Conservation (phyloP, 2,113 vertebrate genomes). For the Chaetodon trifascialis region DNA sequence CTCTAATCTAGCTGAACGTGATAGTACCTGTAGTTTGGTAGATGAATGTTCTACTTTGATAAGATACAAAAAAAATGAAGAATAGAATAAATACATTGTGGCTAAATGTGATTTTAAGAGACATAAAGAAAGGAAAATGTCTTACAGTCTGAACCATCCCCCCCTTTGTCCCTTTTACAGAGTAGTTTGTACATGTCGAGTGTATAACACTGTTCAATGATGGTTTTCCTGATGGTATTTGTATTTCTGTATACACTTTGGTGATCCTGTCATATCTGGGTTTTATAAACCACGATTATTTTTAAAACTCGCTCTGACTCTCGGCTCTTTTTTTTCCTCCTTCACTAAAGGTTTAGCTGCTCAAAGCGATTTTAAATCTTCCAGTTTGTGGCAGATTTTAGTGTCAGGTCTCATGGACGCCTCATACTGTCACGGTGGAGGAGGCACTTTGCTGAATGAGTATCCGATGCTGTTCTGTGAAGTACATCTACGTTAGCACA, state of each 20-base stretch:
- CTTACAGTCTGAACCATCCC: slow-evolving; percentile 66
- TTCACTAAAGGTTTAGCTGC: neutral
- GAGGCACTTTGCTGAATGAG: neutral
- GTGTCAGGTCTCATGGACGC: neutral
- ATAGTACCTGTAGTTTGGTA: slow-evolving; percentile 92
- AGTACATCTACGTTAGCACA: neutral
- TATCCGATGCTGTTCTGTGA: neutral
- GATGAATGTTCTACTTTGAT: slow-evolving; percentile 90
- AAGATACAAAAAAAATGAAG: slow-evolving; percentile 82
- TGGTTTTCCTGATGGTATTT: slow-evolving; percentile 86
- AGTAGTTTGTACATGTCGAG: slow-evolving; percentile 85
- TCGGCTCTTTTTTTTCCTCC: slow-evolving; percentile 48
- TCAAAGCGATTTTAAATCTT: neutral
- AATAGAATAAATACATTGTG: slow-evolving; percentile 85
- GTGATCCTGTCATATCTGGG: slow-evolving; percentile 89
- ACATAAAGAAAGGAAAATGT: slow-evolving; percentile 81
- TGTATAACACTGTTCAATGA: slow-evolving; percentile 82
- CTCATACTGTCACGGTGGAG: neutral
- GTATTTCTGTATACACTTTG: slow-evolving; percentile 89
- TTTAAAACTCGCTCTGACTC: slow-evolving; percentile 84
- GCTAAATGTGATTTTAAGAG: slow-evolving; percentile 93
- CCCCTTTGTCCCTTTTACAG: slow-evolving; percentile 70
- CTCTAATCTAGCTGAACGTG: slow-evolving; percentile 90
- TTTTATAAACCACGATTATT: slow-evolving; percentile 91
- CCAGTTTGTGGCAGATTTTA: neutral